Evolutionary conservation across 2,888 invertebrate genomes (phyloP).

Genomic region (Seladonia tumulorum): DNA sequence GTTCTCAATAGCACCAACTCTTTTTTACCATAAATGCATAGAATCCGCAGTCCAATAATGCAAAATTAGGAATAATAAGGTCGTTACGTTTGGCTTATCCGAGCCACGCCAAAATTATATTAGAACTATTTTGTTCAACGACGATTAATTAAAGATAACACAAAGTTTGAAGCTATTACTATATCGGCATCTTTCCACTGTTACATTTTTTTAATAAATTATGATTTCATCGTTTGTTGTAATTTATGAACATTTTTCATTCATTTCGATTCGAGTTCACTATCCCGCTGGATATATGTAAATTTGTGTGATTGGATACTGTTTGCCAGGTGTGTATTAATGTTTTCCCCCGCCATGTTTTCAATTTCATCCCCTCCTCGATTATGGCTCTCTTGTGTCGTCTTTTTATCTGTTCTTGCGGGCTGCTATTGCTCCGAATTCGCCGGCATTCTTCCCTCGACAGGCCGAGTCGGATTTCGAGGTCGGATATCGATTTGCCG

Average conservation of each 20-base stretch:
- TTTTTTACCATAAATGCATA: no score
- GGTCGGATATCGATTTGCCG: conserved; percentile 78
- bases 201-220: neutral
- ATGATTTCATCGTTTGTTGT: no score
- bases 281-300: neutral
- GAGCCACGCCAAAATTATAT: no score
- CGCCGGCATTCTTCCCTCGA: conserved; percentile 53
- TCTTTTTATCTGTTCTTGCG: conserved; percentile 46
- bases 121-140: no score
- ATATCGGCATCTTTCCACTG: no score
- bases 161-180: no score
- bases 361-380: conserved; percentile 33
- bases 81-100: no score
- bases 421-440: conserved; percentile 52
- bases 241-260: neutral
- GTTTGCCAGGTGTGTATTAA: neutral
- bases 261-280: neutral
- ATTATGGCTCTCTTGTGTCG: conserved; percentile 36
- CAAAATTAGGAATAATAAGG: no score
- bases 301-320: no score
- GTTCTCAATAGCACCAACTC: no score
- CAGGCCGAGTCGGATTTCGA: conserved; percentile 64
- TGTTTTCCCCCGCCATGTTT: neutral
- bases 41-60: no score
- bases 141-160: no score